Base-by-base conservation (phyloP, 2,797 vertebrate genomes). In the Sebastes itinus region DNA sequence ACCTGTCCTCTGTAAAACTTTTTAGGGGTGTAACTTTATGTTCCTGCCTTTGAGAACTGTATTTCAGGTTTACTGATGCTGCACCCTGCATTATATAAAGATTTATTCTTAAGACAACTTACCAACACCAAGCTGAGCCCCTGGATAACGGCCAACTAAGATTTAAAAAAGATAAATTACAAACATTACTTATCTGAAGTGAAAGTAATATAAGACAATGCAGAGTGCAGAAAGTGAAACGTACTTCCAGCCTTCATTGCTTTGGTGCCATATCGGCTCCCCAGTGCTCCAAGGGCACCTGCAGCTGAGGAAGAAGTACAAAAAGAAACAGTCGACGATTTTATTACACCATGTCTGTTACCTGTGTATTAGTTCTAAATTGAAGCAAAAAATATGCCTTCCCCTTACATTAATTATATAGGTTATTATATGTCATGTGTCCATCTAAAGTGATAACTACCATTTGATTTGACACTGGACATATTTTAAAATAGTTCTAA, bases 201-300 rank as follows among this genome's bases (percentile, higher is more conserved):
- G 27, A 66, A 71, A 70, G 14, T 12, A 4, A 72, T 7, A 49
- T 9, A 25, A 38, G 1, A 30, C 22, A 6, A n/a, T 1, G n/a
- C 1, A 35, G 13, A 22, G 22, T n/a, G 25, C 12, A 55, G 28
- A 60, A 55, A 74, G n/a, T 16, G 28, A 13, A 35, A 65, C 62
- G 27, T 85, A 95, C 93, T 54, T 89, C 90, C 93, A n/a, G 90
- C 75, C 80, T 94, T 95, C 85, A 92, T 88, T 1, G 89, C 89
- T 88, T 94, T 95, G 86, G 7, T 87, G 73, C 87, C 88, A 33
- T 92, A 92, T 72, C 92, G 75, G 72, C 38, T 91, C 25, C 88
- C 92, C 66, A 94, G 55, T 0, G 92, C 92, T 73, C 92, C 94
- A 0, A 93, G 91, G 7, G 92, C 73, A 1, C 92, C 93, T 3